Evolutionary conservation across 2,888 invertebrate genomes (phyloP), one percentile per base, ranked within the genome.

Genomic region (Drosophila silvestris): DNA sequence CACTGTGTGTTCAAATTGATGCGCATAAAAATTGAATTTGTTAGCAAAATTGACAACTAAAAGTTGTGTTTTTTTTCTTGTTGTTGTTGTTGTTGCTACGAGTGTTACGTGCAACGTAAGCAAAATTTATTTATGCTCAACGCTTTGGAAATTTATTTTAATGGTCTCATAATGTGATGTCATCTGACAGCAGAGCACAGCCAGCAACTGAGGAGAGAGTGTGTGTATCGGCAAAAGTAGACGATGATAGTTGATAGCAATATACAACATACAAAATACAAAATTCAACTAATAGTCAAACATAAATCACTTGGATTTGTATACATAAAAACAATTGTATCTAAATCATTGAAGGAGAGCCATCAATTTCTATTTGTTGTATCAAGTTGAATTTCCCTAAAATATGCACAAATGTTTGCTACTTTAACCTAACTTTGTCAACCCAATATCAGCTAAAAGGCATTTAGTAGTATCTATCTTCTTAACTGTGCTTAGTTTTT

Each of bases 11-110:
- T 65, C 69, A 77, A 70, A 70, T 76, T 79, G 77, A 74, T 74
- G 83, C 82, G 81, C 72, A 88, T 79, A 75, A 75, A 89, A 87
- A 91, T 88, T 91, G 83, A 91, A 91, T 88, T 90, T 91, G 77
- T 79, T 82, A 81, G 71, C 57, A 67, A 87, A 91, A 87, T 91
- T 89, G 87, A 81, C 91, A 90, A 81, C 70, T 77, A 71, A 76
- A 89, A 79, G 70, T 90, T 88, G 74, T 73, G 60, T 62, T 44
- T 30, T 16, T 32, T 41, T 22, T 56, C 2, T 4, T 56, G 7
- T 14, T 56, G 28, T 5, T 39, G 56, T 30, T 47, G 16, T 53
- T 32, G 35, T 47, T 64, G 51, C 19, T n/a, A 26, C 71, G 51
- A 35, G 50, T 30, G 60, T 59, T 85, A 85, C 89, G 74, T 83